Conservation (phyloP, 1,140 invertebrate species). For the Cyphomyrmex costatus region DNA sequence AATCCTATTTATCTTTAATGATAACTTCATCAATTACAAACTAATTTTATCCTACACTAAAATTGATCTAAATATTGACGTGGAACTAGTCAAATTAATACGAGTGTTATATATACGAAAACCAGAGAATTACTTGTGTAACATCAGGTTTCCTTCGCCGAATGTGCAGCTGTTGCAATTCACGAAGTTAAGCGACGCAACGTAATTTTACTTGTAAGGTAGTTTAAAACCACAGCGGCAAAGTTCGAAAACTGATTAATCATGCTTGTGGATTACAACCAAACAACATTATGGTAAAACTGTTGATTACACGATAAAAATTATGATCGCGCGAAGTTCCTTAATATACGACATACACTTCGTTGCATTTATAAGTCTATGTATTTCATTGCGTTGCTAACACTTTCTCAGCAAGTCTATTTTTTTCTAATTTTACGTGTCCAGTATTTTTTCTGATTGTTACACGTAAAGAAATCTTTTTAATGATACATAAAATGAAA, state of each 20-base stretch:
- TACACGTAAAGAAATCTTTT: not conserved
- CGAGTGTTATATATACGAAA: not conserved
- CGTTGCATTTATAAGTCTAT: not conserved
- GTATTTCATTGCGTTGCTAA: not conserved
- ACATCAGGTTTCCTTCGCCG: not conserved
- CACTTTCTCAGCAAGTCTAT: not conserved
- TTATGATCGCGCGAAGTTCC: not conserved
- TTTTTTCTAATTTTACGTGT: not conserved
- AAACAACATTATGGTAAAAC: slow-evolving; percentile 37
- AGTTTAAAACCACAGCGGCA: slow-evolving; percentile 9
- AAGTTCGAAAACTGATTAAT: slow-evolving; percentile 47
- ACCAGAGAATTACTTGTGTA: not conserved
- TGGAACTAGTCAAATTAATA: not conserved
- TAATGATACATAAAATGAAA: not conserved
- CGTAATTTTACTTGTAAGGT: slow-evolving; percentile 22
- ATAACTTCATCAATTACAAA: not conserved
- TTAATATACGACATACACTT: not conserved
- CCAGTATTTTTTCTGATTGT: too few relatives aligned
- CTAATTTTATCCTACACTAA: not conserved
- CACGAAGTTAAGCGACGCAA: slow-evolving; percentile 36
- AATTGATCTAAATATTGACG: slow-evolving; percentile 6
- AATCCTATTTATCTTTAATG: slow-evolving; percentile 9
- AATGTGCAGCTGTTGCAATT: slow-evolving; percentile 29
- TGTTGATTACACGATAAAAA: slow-evolving; percentile 15
- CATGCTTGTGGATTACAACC: slow-evolving; percentile 1